Evolutionary conservation across 2,888 invertebrate species (phyloP).

Genomic region (Ennomos quercinarius): DNA sequence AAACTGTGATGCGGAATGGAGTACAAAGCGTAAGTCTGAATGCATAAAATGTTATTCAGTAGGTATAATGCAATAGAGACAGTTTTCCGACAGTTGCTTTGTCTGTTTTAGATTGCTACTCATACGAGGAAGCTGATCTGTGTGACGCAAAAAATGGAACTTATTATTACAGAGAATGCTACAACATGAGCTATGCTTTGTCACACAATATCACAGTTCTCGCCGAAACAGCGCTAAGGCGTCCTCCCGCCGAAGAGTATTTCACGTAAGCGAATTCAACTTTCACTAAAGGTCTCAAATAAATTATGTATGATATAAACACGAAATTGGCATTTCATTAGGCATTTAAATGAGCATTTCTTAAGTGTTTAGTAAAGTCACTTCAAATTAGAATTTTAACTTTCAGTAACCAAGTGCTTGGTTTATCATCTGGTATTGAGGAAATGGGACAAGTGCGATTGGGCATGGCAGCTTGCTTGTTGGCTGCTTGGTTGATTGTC

Average conservation of each 20-base stretch:
- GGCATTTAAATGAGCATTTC: not conserved
- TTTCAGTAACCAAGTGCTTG: slow-evolving; percentile 87
- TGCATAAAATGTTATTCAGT: not conserved
- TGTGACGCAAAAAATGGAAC: slow-evolving; percentile 87
- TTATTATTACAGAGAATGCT: slow-evolving; percentile 87
- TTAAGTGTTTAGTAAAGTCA: slow-evolving; percentile 5
- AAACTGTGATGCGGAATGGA: slow-evolving; percentile 89
- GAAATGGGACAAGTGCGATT: slow-evolving; percentile 88
- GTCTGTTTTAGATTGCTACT: slow-evolving; percentile 86
- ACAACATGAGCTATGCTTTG: slow-evolving; percentile 84
- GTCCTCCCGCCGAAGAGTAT: slow-evolving; percentile 90
- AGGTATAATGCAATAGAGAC: too few relatives aligned
- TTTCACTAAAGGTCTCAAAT: slow-evolving; percentile 16
- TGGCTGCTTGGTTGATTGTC: slow-evolving; percentile 92
- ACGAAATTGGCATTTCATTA: slow-evolving; percentile 17
- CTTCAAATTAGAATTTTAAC: slow-evolving; percentile 30
- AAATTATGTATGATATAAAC: slow-evolving; percentile 13
- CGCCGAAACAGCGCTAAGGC: slow-evolving; percentile 84
- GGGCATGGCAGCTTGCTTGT: slow-evolving; percentile 90
- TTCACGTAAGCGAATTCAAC: slow-evolving; percentile 84
- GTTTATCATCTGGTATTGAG: slow-evolving; percentile 90
- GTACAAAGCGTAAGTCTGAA: slow-evolving; percentile 85
- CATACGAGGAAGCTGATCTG: slow-evolving; percentile 87
- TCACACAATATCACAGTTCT: slow-evolving; percentile 83
- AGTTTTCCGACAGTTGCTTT: too few relatives aligned